phyloP scores from a whole-genome alignment of 2,113 vertebrate species.

The Megaceryle torquata region DNA sequence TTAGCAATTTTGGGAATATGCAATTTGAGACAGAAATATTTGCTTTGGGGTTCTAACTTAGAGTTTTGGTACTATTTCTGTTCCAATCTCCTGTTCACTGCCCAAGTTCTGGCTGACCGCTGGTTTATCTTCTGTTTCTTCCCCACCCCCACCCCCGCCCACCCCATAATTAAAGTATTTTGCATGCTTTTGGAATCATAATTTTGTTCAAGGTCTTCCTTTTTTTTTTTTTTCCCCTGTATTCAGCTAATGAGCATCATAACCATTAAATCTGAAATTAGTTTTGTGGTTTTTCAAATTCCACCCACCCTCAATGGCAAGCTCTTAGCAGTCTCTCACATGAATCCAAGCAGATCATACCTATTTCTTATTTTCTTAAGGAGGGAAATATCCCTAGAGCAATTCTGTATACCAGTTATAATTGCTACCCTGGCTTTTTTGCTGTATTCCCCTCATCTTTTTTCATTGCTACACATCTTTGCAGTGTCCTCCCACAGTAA shows the following conservation, averaged over 20 bases:
- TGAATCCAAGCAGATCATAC: neutral
- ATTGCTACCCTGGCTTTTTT: neutral
- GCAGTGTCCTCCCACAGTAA: neutral
- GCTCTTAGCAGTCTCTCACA: neutral
- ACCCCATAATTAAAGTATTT: neutral
- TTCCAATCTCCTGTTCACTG: neutral
- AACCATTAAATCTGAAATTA: neutral
- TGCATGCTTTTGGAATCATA: neutral
- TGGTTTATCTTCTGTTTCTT: neutral
- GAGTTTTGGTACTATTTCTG: neutral
- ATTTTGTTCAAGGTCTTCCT: neutral
- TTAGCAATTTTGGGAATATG: neutral
- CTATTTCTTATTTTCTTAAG: neutral
- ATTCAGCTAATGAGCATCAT: neutral
- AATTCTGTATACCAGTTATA: neutral
- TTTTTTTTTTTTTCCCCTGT: neutral
- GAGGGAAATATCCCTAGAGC: neutral
- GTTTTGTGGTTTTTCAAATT: neutral
- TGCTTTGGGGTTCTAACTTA: neutral
- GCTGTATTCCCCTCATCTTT: neutral
- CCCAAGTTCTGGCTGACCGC: neutral
- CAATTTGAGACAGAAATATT: conserved; percentile 20
- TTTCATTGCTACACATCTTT: neutral
- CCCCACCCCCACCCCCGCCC: too few species aligned
- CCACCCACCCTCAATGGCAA: neutral